Evolutionary conservation across 2,797 vertebrate genomes (phyloP).

Genomic region (Ptychadena robeensis): DNA sequence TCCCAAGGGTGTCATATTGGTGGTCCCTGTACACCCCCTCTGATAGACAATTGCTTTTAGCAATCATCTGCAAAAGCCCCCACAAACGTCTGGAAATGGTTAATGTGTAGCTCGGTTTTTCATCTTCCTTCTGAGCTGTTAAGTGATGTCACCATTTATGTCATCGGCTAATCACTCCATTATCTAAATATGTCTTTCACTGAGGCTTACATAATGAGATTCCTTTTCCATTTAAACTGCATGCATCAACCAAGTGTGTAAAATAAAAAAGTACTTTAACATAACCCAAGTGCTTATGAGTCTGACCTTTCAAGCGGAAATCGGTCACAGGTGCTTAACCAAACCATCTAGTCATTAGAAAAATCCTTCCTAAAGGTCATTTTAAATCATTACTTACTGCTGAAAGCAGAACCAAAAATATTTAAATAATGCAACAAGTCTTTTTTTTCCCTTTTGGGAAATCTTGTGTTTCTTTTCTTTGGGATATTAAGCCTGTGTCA

Average conservation of each 20-base stretch:
- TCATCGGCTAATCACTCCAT: constrained; percentile 53
- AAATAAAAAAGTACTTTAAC: constrained; percentile 46
- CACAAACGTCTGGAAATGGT: not conserved
- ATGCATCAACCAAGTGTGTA: constrained; percentile 48
- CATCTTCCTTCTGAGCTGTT: constrained; percentile 11
- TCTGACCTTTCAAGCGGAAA: constrained; percentile 57
- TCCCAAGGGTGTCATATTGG: not conserved
- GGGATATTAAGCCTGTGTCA: not conserved
- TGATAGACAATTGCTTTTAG: not conserved
- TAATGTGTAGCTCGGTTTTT: constrained; percentile 25
- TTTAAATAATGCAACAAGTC: not conserved
- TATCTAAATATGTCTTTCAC: constrained; percentile 57
- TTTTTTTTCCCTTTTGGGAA: not conserved
- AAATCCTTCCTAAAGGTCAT: constrained; percentile 52
- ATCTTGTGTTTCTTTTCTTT: not conserved
- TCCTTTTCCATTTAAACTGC: constrained; percentile 40
- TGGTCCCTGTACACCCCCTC: not conserved
- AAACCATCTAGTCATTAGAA: constrained; percentile 55
- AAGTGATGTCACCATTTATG: constrained; percentile 51
- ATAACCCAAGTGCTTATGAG: constrained; percentile 51
- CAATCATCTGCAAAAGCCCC: not conserved
- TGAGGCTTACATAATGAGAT: constrained; percentile 54
- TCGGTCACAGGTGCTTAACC: constrained; percentile 54
- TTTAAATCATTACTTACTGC: constrained; percentile 42
- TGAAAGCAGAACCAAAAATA: not conserved